A percentile compares a stretch with the other conserved stretches of the same genome.
Evolutionary conservation across 2,113 vertebrate species (phyloP).

Genomic region (Thunnus maccoyii): DNA sequence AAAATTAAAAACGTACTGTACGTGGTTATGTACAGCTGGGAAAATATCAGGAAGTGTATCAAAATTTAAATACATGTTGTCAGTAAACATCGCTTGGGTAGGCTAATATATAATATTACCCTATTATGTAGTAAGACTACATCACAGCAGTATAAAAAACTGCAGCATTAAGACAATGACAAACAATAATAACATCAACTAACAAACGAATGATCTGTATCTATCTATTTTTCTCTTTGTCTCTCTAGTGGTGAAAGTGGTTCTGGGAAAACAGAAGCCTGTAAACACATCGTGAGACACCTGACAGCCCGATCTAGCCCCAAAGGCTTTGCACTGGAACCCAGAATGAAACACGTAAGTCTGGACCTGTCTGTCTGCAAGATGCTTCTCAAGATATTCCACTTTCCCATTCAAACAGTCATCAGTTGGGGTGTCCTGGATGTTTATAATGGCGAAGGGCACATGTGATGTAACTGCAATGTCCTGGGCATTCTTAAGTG

Average conservation of each 20-base stretch:
- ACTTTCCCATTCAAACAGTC: slow-evolving; percentile 1
- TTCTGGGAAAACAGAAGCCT: slow-evolving; percentile 94
- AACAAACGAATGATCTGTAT: not conserved
- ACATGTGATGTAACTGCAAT: slow-evolving; percentile 2
- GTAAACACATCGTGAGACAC: slow-evolving; percentile 93
- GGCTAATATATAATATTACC: too few species aligned
- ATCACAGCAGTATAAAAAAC: not conserved
- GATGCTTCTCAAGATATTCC: not conserved
- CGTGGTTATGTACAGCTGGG: too few species aligned
- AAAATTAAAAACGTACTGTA: not conserved
- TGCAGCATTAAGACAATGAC: not conserved
- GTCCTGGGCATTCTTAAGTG: not conserved
- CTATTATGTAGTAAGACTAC: not conserved
- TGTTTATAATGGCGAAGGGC: not conserved
- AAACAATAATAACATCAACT: not conserved
- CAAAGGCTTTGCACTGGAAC: slow-evolving; percentile 86
- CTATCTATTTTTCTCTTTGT: slow-evolving; percentile 31
- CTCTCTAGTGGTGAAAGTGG: slow-evolving; percentile 92
- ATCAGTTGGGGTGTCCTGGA: not conserved
- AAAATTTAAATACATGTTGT: too few species aligned
- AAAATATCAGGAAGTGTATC: too few species aligned
- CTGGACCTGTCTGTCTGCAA: not conserved
- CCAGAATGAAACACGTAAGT: slow-evolving; percentile 93
- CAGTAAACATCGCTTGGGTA: too few species aligned
- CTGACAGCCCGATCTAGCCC: slow-evolving; percentile 86